A percentile compares a stretch with the other conserved stretches of the same genome.
Evolutionary conservation across 2,797 vertebrate genomes (phyloP).

Genomic region (Anisognathus igniventris): DNA sequence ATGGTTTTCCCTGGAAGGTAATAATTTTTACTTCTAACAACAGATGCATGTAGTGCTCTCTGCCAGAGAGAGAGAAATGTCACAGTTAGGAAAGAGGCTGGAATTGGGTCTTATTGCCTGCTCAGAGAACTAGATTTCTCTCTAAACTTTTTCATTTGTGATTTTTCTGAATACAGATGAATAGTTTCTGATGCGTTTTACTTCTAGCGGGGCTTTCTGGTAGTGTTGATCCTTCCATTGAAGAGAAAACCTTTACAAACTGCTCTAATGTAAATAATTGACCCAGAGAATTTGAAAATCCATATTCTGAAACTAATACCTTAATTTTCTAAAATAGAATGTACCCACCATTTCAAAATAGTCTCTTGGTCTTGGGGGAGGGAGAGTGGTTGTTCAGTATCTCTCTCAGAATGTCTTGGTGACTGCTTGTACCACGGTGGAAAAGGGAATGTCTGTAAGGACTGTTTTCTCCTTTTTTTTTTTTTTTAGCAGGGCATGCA

Average conservation of each 20-base stretch:
- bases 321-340: not conserved
- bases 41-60: not conserved
- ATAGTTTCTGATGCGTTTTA: not conserved
- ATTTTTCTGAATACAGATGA: not conserved
- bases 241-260: not conserved
- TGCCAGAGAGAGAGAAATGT: not conserved
- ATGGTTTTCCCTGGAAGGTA: not conserved
- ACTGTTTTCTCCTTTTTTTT: not conserved
- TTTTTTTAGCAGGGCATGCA: not conserved
- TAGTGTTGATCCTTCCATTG: not conserved
- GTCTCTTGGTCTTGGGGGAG: not conserved
- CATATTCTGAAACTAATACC: not conserved
- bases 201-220: not conserved
- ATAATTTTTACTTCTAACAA: not conserved
- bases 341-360: not conserved
- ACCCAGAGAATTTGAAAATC: not conserved
- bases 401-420: not conserved
- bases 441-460: not conserved
- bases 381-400: not conserved
- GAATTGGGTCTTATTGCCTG: not conserved
- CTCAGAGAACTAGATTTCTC: not conserved
- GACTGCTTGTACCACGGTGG: rapidly evolving
- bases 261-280: not conserved
- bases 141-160: not conserved
- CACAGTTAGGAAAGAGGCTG: not conserved